Conservation (phyloP, 2,797 vertebrate genomes). For the Halcyon chelicuti region DNA sequence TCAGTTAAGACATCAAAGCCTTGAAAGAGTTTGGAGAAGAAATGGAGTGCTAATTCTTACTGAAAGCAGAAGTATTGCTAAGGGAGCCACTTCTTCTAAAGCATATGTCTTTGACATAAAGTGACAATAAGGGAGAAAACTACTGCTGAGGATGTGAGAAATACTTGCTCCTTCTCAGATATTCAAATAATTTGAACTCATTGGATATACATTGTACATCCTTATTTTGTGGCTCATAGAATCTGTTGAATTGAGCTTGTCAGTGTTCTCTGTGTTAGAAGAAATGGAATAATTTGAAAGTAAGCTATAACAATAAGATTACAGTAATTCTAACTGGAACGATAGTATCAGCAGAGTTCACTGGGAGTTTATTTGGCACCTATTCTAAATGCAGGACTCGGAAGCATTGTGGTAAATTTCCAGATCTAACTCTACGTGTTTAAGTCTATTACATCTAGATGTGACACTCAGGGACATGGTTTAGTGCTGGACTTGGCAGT, state of each 20-base stretch:
- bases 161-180: constrained; percentile 1
- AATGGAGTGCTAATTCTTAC: constrained; percentile 55
- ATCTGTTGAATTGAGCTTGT: constrained; percentile 12
- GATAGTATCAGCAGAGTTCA: neutral
- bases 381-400: neutral
- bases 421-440: neutral
- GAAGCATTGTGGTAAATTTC: neutral
- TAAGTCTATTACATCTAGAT: accelerated
- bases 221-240: constrained; percentile 21
- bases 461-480: neutral
- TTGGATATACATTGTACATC: neutral
- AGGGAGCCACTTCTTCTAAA: constrained; percentile 17
- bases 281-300: neutral
- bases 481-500: neutral
- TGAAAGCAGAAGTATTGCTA: constrained; percentile 50
- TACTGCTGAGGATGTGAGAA: constrained; percentile 35
- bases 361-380: neutral
- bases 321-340: neutral
- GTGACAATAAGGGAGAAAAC: constrained; percentile 41
- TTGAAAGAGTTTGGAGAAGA: constrained; percentile 50
- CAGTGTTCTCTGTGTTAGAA: neutral
- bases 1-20: constrained; percentile 57
- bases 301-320: neutral
- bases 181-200: constrained; percentile 32
- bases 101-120: constrained; percentile 54